phyloP scores from a whole-genome alignment of 2,888 invertebrate species.

The Malthinus flaveolus region DNA sequence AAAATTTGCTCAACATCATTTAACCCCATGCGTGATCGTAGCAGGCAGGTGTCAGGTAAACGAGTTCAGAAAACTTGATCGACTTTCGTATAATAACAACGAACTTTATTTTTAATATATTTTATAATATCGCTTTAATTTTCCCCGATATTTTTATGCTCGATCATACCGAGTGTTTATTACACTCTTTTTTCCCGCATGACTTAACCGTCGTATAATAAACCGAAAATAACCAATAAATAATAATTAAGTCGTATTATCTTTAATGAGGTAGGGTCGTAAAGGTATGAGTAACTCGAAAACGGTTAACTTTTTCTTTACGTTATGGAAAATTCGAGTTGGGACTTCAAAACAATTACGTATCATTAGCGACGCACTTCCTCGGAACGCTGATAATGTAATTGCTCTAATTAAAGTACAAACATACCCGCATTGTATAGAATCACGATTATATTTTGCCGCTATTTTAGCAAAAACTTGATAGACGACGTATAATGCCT shows the following conservation, averaged over 20 bases:
- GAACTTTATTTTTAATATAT: slow-evolving; percentile 32
- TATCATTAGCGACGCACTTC: slow-evolving; percentile 49
- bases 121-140: slow-evolving; percentile 35
- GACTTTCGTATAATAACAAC: slow-evolving; percentile 33
- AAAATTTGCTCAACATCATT: slow-evolving; percentile 42
- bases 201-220: slow-evolving; percentile 26
- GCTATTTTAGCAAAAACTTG: slow-evolving; percentile 5
- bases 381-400: slow-evolving; percentile 49
- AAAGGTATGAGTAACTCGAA: slow-evolving; percentile 5
- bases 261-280: slow-evolving; percentile 19
- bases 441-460: slow-evolving; percentile 19
- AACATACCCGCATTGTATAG: slow-evolving; percentile 31
- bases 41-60: slow-evolving; percentile 41
- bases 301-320: slow-evolving; percentile 3
- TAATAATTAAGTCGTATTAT: slow-evolving; percentile 24
- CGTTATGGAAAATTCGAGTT: slow-evolving; percentile 5
- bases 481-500: neutral
- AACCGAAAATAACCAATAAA: slow-evolving; percentile 25
- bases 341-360: slow-evolving; percentile 40
- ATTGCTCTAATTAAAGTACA: slow-evolving; percentile 41
- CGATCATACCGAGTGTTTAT: slow-evolving; percentile 40
- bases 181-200: slow-evolving; percentile 37
- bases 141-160: slow-evolving; percentile 37
- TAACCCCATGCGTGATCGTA: slow-evolving; percentile 45
- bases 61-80: slow-evolving; percentile 44